phyloP scores from a whole-genome alignment of 2,888 invertebrate genomes.

The Agrotis ipsilon region DNA sequence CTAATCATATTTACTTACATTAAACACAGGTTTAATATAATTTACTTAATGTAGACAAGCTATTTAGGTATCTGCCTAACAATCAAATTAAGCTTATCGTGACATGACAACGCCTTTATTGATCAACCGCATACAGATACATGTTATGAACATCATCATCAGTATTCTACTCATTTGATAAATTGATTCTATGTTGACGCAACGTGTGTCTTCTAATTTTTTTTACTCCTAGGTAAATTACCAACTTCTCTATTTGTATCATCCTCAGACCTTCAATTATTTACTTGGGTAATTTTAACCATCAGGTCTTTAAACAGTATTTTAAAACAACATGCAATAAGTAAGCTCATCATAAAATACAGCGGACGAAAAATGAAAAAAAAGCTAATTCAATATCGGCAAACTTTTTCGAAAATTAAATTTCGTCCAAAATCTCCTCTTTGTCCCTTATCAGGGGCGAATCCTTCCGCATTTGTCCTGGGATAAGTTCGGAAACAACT shows the following conservation, averaged over 20 bases:
- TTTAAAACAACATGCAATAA: slow-evolving; percentile 25
- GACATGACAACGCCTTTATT: not conserved
- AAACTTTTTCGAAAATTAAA: slow-evolving; percentile 63
- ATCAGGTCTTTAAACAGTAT: not conserved
- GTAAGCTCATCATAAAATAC: slow-evolving; percentile 1
- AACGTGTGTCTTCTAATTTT: not conserved
- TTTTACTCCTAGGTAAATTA: not conserved
- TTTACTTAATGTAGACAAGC: not conserved
- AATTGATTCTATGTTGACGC: not conserved
- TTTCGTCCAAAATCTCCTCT: slow-evolving; percentile 53
- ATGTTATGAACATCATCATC: not conserved
- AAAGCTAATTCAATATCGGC: slow-evolving; percentile 46
- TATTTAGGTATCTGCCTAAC: not conserved
- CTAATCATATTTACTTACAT: not conserved
- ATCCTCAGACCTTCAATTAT: not conserved
- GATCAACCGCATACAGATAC: not conserved
- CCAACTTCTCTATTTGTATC: not conserved
- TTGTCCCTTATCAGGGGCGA: slow-evolving; percentile 54
- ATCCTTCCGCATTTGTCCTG: slow-evolving; percentile 52
- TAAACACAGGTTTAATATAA: not conserved
- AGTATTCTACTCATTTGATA: not conserved
- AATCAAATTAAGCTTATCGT: not conserved
- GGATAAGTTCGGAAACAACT: slow-evolving; percentile 61
- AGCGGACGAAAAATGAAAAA: slow-evolving; percentile 23
- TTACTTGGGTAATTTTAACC: not conserved